phyloP scores from a whole-genome alignment of 2,888 invertebrate species.

The Unio pictorum region DNA sequence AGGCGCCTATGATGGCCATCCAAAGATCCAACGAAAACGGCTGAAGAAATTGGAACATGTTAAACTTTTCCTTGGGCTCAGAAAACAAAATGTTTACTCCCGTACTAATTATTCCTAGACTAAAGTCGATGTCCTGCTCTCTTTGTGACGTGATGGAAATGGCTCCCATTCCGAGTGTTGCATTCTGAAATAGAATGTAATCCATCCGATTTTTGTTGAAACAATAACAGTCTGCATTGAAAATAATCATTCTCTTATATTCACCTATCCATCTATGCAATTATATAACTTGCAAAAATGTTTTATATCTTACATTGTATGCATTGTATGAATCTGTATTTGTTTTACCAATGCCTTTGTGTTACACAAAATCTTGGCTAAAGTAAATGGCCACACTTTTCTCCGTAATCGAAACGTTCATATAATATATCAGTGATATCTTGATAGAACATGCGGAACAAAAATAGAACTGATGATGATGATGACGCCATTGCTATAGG shows the following conservation, averaged over 20 bases:
- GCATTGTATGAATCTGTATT: too few species aligned
- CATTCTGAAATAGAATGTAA: conserved; percentile 45
- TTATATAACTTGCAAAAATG: neutral
- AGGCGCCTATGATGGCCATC: conserved; percentile 60
- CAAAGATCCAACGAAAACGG: conserved; percentile 61
- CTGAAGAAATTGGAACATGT: conserved; percentile 62
- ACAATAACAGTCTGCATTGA: neutral
- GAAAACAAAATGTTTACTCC: conserved; percentile 59
- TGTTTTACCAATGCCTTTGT: too few species aligned
- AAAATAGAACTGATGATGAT: too few species aligned
- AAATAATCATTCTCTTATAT: neutral
- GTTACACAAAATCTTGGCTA: too few species aligned
- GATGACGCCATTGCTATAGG: too few species aligned
- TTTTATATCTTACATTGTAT: too few species aligned
- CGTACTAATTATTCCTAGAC: conserved; percentile 58
- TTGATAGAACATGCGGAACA: too few species aligned
- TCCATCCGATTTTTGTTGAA: too few species aligned
- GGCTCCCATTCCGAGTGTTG: conserved; percentile 60
- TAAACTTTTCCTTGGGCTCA: conserved; percentile 48
- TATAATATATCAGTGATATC: too few species aligned
- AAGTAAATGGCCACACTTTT: too few species aligned
- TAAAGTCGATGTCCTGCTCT: conserved; percentile 60
- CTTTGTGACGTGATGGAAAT: conserved; percentile 60
- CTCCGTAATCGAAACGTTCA: too few species aligned
- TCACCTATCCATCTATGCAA: neutral